These are phyloP conservation scores for Rhadinocentrus ornatus DNA, from an alignment of 2,797 vertebrate species.

Conservation along the genomic window DNA sequence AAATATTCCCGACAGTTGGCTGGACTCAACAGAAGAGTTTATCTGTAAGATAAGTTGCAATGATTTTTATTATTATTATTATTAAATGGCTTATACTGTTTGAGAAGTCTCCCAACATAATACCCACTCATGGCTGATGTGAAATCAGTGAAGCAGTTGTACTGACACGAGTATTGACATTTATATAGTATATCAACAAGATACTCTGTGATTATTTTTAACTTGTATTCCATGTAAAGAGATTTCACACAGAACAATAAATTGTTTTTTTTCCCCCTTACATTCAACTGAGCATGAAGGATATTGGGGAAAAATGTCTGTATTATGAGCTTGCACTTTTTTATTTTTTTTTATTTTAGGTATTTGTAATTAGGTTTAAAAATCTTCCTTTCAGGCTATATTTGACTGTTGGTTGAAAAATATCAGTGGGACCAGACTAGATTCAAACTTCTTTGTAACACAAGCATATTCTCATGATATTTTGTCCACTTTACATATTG, in stretches of 20 bases:
- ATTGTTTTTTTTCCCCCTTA: constrained; percentile 26
- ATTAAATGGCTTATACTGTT: constrained; percentile 77
- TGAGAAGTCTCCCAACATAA: constrained; percentile 56
- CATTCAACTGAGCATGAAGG: constrained; percentile 23
- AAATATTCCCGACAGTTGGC: constrained; percentile 58
- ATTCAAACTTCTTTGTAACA: constrained; percentile 29
- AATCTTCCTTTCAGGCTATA: constrained; percentile 33
- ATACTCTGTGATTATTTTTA: constrained; percentile 68
- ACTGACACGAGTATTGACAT: constrained; percentile 57
- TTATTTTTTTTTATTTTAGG: constrained; percentile 40
- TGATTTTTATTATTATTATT: constrained; percentile 46
- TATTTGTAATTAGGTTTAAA: constrained; percentile 32
- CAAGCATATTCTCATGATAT: constrained; percentile 37
- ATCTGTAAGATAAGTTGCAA: constrained; percentile 69
- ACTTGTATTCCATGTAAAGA: constrained; percentile 65
- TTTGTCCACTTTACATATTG: constrained; percentile 47
- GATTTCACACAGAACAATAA: constrained; percentile 47
- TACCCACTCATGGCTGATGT: constrained; percentile 59
- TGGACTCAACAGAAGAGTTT: constrained; percentile 50
- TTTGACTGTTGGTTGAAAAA: constrained; percentile 60
- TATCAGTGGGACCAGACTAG: constrained; percentile 29
- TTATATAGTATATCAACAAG: constrained; percentile 59
- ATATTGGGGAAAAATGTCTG: constrained; percentile 36
- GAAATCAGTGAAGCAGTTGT: constrained; percentile 61
- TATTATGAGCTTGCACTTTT: constrained; percentile 45